Percentiles rank a stretch among this genome's conserved stretches.
Evolutionary conservation across 2,888 invertebrate genomes (phyloP).

Genomic region (Geotrupes spiniger): DNA sequence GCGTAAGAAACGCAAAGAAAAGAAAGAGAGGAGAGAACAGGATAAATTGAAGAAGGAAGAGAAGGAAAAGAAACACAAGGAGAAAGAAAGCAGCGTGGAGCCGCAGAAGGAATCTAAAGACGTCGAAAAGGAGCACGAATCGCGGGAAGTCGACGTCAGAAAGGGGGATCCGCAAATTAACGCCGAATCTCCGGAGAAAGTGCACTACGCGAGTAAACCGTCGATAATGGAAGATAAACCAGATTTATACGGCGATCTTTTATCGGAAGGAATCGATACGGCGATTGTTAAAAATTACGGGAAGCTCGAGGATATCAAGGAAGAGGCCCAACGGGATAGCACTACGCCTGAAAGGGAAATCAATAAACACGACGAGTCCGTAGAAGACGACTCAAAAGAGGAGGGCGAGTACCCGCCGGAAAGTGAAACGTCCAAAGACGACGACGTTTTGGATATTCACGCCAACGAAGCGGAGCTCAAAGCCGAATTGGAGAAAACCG

Average conservation of each 20-base stretch:
- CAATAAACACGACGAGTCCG: constrained; percentile 22
- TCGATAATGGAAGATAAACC: constrained; percentile 34
- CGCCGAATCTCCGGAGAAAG: constrained; percentile 24
- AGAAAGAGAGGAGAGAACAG: constrained; percentile 41
- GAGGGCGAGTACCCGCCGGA: constrained; percentile 22
- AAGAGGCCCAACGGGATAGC: constrained; percentile 25
- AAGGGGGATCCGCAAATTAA: constrained; percentile 23
- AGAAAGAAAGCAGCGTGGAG: constrained; percentile 35
- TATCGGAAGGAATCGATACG: constrained; percentile 57
- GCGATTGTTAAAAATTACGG: constrained; percentile 59
- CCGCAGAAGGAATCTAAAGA: constrained; percentile 49
- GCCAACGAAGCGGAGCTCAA: constrained; percentile 58
- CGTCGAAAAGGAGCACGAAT: constrained; percentile 32
- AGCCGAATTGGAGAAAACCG: constrained; percentile 52
- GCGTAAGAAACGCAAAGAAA: constrained; percentile 49
- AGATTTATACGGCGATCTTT: constrained; percentile 55
- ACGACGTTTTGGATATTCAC: constrained; percentile 59
- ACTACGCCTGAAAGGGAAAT: constrained; percentile 20
- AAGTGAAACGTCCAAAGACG: constrained; percentile 24
- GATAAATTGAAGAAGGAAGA: constrained; percentile 48
- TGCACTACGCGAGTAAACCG: constrained; percentile 33
- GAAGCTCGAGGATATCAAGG: constrained; percentile 43
- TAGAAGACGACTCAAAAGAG: constrained; percentile 29
- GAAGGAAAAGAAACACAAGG: constrained; percentile 39
- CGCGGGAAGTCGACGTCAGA: constrained; percentile 31